Conservation (phyloP, 2,888 invertebrate species). For the Beris chalybata region DNA sequence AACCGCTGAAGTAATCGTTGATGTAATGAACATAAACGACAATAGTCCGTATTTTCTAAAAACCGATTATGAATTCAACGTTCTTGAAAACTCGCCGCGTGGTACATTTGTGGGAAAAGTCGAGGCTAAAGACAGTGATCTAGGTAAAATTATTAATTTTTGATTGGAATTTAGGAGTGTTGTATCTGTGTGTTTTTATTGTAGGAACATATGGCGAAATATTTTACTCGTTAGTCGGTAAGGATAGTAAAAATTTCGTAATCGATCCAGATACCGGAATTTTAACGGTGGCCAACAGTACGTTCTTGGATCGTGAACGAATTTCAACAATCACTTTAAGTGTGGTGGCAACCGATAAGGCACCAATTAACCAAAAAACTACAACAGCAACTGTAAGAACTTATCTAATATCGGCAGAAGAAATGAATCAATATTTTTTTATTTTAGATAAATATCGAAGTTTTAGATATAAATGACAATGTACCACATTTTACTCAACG, state of each 20-base stretch:
- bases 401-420: conserved; percentile 31
- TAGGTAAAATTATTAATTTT: conserved; percentile 58
- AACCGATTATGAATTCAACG: conserved; percentile 68
- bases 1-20: conserved; percentile 74
- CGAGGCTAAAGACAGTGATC: conserved; percentile 76
- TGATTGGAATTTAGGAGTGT: too few species aligned
- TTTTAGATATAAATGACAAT: conserved; percentile 88
- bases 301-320: conserved; percentile 77
- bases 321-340: conserved; percentile 71
- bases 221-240: conserved; percentile 75
- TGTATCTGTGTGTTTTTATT: not conserved
- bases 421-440: conserved; percentile 19
- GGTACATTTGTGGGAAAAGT: conserved; percentile 75
- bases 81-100: conserved; percentile 74
- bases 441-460: conserved; percentile 68
- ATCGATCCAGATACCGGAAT: conserved; percentile 73
- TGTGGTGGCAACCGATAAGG: conserved; percentile 80
- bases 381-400: conserved; percentile 72
- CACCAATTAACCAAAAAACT: conserved; percentile 67
- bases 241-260: conserved; percentile 71
- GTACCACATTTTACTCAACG: conserved; percentile 77
- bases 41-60: conserved; percentile 78
- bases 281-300: conserved; percentile 72
- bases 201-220: conserved; percentile 73
- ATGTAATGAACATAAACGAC: conserved; percentile 83